Base-by-base conservation (phyloP, 92 coral and sea anemone species). In the Bergia puertoricense region DNA sequence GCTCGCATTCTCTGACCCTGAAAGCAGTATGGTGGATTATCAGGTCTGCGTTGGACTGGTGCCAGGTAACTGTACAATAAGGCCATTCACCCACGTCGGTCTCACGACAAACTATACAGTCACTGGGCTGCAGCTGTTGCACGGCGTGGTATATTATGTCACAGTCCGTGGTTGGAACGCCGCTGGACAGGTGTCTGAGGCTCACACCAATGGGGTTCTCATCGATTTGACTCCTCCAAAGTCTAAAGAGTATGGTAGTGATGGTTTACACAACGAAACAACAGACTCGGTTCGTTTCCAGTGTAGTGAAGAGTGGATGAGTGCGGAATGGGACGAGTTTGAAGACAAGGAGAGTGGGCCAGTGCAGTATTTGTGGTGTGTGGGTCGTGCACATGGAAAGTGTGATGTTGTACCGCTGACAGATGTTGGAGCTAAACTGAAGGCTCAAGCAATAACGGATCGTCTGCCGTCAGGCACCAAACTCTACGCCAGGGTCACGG, bases 271-370 rank as follows among this genome's bases (percentile, higher is more conserved):
- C 77, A 88, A 90, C 91, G 79, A 92, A 30, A 91, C 85, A 36
- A 77, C 22, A 6, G 7, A 48, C 42, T 46, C 36, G 1, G 76
- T 95, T 42, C 76, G 90, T 20, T 93, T 95, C 20, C 91, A 72
- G 51, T 95, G 96, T 81, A 88, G 92, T 1, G 98, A 95, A 54
- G 96, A 95, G 41, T 86, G 92, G 30, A 74, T 95, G 65, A 85
- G 90, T 50, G 88, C 89, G 10, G 90, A 86, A 85, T 97, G 99
- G 99, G 96, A 95, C 78, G 95, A 93, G 86, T 94, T 94, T 87
- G 91, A 91, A 59, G 99, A 97, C 87, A 86, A 54, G 30, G 98
- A 97, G 85, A 94, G 94, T 88, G 90, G 91, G 40, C 75, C 93
- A 16, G 86, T 62, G 42, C 73, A 82, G 57, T 95, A 97, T 79